Evolutionary conservation across 92 coral and sea anemone species (phyloP).

Genomic region (Phymanthus crucifer): DNA sequence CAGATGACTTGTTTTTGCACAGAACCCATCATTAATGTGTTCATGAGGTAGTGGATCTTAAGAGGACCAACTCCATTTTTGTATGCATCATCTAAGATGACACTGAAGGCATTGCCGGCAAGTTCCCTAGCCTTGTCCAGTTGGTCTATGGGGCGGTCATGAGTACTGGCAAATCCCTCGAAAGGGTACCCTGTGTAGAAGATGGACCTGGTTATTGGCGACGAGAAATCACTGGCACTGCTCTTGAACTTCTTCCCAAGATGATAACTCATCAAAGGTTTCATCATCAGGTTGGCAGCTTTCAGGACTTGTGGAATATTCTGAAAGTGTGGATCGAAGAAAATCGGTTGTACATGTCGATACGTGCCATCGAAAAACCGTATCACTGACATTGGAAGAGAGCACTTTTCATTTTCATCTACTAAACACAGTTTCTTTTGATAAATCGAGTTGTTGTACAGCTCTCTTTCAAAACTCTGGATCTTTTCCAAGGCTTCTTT

Average conservation of each 20-base stretch:
- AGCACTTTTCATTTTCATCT: constrained; percentile 32
- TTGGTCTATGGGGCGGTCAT: constrained; percentile 54
- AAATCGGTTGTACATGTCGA: constrained; percentile 20
- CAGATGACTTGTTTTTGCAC: constrained; percentile 49
- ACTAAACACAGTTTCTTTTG: constrained; percentile 60
- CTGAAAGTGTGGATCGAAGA: constrained; percentile 55
- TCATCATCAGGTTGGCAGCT: constrained; percentile 36
- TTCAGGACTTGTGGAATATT: constrained; percentile 57
- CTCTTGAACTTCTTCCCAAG: constrained; percentile 61
- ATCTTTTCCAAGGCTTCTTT: constrained; percentile 48
- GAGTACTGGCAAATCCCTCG: constrained; percentile 36
- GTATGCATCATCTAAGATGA: constrained; percentile 16
- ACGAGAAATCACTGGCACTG: constrained; percentile 19
- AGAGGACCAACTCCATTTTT: constrained; percentile 53
- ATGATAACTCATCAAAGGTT: constrained; percentile 45
- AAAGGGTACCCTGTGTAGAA: constrained; percentile 60
- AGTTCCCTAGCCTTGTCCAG: constrained; percentile 28
- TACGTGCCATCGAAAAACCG: constrained; percentile 75
- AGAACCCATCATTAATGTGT: constrained; percentile 44
- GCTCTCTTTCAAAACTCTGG: constrained; percentile 38
- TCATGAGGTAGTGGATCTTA: constrained; percentile 51
- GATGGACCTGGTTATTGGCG: constrained; percentile 48
- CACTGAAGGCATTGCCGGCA: constrained; percentile 49
- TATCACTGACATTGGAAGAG: constrained; percentile 52
- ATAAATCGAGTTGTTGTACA: constrained; percentile 46